These are phyloP conservation scores for Trichogramma dendrolimi DNA, from an alignment of 2,888 invertebrate species.

Conservation along the genomic window DNA sequence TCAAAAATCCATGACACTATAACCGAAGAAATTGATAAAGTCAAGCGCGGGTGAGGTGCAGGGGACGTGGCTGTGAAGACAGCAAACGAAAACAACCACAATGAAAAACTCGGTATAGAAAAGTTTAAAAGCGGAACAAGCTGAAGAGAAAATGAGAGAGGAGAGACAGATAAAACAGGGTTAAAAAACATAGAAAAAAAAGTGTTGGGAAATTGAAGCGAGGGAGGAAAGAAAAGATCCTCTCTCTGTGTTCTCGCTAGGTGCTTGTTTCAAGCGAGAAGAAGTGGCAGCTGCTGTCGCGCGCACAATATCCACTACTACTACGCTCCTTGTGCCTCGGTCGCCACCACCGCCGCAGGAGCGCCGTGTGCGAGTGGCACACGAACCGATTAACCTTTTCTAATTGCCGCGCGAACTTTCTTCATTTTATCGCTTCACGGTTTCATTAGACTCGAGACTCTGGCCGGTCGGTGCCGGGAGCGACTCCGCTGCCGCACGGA, in stretches of 20 bases:
- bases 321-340: background rate
- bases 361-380: conserved; percentile 16
- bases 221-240: conserved; percentile 4
- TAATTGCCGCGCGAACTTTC: conserved; percentile 25
- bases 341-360: background rate
- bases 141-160: background rate
- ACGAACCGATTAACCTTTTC: conserved; percentile 24
- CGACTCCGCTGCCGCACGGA: too few relatives aligned
- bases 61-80: too few relatives aligned
- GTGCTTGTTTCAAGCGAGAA: background rate
- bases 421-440: conserved; percentile 22
- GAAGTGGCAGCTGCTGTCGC: conserved; percentile 4
- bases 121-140: too few relatives aligned
- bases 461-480: too few relatives aligned
- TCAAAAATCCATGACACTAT: too few relatives aligned
- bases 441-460: conserved; percentile 13
- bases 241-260: conserved; percentile 6
- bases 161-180: too few relatives aligned
- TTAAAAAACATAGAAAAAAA: background rate
- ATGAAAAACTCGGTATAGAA: too few relatives aligned
- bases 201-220: background rate
- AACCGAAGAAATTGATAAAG: too few relatives aligned
- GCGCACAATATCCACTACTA: conserved; percentile 9
- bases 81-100: too few relatives aligned
- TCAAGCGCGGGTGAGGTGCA: too few relatives aligned